Evolutionary conservation across 1,140 invertebrate species (phyloP).

Genomic region (Drosophila pseudoobscura): DNA sequence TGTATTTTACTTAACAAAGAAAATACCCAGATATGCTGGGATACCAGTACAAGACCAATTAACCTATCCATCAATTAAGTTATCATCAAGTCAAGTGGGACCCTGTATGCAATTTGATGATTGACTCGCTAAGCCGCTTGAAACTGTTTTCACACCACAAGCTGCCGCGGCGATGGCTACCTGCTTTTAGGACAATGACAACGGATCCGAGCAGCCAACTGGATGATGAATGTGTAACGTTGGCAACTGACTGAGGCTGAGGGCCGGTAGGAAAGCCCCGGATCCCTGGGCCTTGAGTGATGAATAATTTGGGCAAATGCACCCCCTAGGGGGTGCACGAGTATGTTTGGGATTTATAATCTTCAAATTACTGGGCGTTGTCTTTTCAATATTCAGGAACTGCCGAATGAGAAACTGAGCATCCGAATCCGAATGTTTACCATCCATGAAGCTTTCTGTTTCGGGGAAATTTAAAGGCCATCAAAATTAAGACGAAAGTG

Average conservation of each 20-base stretch:
- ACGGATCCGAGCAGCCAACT: background rate
- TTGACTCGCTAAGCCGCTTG: too few relatives aligned
- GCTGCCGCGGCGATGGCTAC: too few relatives aligned
- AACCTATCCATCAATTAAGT: too few relatives aligned
- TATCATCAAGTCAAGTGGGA: too few relatives aligned
- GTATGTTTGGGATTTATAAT: conserved; percentile 21
- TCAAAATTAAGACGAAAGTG: conserved; percentile 43
- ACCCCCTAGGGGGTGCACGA: background rate
- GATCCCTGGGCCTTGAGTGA: background rate
- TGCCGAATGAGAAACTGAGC: background rate
- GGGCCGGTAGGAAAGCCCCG: background rate
- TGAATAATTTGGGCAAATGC: conserved; percentile 15
- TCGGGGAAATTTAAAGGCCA: conserved; percentile 50
- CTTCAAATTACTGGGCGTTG: conserved; percentile 13
- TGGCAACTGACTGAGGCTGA: background rate
- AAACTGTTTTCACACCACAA: too few relatives aligned
- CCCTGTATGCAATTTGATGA: too few relatives aligned
- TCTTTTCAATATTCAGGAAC: conserved; percentile 17
- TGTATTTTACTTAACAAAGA: too few relatives aligned
- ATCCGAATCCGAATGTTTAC: too few relatives aligned
- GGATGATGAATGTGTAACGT: conserved; percentile 3
- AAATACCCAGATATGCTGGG: background rate
- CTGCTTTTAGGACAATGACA: too few relatives aligned
- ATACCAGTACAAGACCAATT: too few relatives aligned
- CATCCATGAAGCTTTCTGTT: background rate